Conservation (phyloP, 2,113 vertebrate species). For the Leucopsar rothschildi region DNA sequence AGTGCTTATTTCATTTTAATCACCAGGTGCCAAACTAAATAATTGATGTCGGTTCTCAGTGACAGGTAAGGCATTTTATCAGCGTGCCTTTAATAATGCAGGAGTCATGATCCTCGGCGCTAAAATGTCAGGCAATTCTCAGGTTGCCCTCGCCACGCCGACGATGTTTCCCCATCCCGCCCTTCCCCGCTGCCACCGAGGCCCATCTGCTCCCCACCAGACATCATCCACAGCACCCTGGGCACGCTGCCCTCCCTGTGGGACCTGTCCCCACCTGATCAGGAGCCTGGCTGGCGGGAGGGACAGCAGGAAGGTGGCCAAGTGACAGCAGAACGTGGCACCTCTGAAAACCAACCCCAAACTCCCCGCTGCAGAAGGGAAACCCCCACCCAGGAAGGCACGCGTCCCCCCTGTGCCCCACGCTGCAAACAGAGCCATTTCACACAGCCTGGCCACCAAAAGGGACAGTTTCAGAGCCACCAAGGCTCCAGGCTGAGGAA, state of each 20-base stretch:
- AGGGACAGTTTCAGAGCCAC: background rate
- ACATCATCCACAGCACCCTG: background rate
- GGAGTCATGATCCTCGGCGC: conserved; percentile 24
- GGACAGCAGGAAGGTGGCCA: rapidly evolving
- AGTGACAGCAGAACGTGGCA: background rate
- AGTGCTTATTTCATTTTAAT: conserved; percentile 36
- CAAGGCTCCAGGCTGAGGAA: background rate
- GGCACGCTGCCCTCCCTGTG: background rate
- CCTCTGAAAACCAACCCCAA: background rate
- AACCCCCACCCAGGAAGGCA: rapidly evolving
- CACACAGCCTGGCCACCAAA: background rate
- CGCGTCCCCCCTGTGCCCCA: rapidly evolving
- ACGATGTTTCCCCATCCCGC: background rate
- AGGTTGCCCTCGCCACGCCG: background rate
- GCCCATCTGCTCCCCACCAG: conserved; percentile 63
- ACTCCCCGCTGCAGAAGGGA: rapidly evolving
- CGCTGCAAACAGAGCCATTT: background rate
- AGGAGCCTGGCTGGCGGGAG: background rate
- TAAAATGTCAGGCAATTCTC: conserved; percentile 15
- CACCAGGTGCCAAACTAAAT: conserved; percentile 26
- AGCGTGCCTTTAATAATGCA: conserved; percentile 16
- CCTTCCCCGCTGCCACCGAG: rapidly evolving
- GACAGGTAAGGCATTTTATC: conserved; percentile 33
- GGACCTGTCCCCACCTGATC: rapidly evolving
- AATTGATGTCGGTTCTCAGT: conserved; percentile 6